phyloP scores from a whole-genome alignment of 2,888 invertebrate species.

The Rotaria sp. region DNA sequence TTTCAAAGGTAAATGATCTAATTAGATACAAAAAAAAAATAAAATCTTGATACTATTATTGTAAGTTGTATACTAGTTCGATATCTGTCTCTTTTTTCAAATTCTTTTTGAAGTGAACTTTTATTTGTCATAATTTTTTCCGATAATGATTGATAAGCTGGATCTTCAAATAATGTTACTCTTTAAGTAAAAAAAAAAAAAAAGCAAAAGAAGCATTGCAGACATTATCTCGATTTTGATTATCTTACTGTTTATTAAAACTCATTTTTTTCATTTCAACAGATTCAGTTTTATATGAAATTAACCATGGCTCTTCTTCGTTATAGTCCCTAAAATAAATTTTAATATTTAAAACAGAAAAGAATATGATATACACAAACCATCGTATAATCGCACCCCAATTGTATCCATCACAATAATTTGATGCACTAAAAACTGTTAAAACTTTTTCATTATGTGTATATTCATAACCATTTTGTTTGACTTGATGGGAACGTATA shows the following conservation, averaged over 20 bases:
- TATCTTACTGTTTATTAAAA: not conserved
- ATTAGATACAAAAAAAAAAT: not conserved
- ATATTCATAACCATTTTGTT: constrained; percentile 24
- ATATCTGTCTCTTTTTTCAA: not conserved
- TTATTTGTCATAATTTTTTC: constrained; percentile 18
- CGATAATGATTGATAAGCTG: not conserved
- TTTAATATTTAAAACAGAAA: not conserved
- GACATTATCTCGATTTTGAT: not conserved
- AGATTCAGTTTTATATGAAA: not conserved
- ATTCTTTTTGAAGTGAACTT: not conserved
- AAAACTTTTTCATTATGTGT: constrained; percentile 3
- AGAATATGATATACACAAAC: not conserved
- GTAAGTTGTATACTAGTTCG: not conserved
- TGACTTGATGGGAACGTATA: constrained; percentile 25
- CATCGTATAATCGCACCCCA: constrained; percentile 17
- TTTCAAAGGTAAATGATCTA: constrained; percentile 12
- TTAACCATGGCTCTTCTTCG: not conserved
- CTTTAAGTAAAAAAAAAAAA: not conserved
- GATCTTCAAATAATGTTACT: constrained; percentile 22
- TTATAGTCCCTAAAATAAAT: constrained; percentile 11
- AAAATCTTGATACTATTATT: not conserved
- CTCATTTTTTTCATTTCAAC: not conserved
- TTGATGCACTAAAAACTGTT: constrained; percentile 18
- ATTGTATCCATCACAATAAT: constrained; percentile 2
- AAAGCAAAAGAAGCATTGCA: too few relatives aligned